These are phyloP conservation scores for Gila robusta DNA, from an alignment of 2,797 vertebrate species.

Conservation along the genomic window DNA sequence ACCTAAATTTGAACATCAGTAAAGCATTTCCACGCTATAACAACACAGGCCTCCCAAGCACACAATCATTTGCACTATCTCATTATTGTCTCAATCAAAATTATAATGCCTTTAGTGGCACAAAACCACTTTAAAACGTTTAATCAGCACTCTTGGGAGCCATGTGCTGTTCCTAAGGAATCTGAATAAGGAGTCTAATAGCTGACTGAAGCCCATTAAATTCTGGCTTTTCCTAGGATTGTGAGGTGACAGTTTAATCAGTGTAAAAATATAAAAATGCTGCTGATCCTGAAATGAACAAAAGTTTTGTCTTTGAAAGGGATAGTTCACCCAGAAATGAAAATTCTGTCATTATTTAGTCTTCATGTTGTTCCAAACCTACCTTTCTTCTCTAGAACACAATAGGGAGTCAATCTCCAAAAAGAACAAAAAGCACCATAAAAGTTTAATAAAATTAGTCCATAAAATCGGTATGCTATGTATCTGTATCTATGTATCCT, in stretches of 20 bases:
- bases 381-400: not conserved
- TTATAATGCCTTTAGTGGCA: not conserved
- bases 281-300: not conserved
- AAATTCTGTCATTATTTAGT: not conserved
- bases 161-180: not conserved
- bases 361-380: not conserved
- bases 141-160: slow-evolving; percentile 4
- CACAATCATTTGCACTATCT: not conserved
- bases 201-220: not conserved
- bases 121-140: slow-evolving; percentile 15
- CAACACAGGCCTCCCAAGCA: slow-evolving; percentile 2
- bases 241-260: not conserved
- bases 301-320: not conserved
- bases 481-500: not conserved
- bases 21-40: slow-evolving; percentile 13
- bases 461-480: not conserved
- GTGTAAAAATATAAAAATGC: not conserved
- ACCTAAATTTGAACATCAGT: slow-evolving; percentile 36
- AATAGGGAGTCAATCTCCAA: not conserved
- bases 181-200: not conserved
- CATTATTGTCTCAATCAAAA: slow-evolving; percentile 32
- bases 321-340: not conserved
- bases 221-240: not conserved
- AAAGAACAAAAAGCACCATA: not conserved
- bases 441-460: not conserved